Conservation (phyloP, 2,797 vertebrate species). For the Spondyliosoma cantharus region DNA sequence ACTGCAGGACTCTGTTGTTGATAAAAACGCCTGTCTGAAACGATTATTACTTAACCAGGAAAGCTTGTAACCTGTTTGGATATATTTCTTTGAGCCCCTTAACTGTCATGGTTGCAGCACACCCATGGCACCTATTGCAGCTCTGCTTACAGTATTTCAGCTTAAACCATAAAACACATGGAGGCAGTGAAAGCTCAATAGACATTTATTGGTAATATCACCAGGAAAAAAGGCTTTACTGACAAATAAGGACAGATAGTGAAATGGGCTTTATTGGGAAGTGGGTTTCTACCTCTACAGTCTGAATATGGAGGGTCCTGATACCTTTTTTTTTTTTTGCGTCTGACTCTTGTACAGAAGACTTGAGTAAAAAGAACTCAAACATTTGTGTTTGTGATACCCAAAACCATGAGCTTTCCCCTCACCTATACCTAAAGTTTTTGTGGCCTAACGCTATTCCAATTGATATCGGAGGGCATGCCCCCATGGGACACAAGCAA, state of each 20-base stretch:
- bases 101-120: conserved; percentile 64
- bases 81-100: conserved; percentile 58
- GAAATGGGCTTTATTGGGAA: conserved; percentile 24
- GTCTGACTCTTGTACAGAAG: too few relatives aligned
- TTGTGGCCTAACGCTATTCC: too few relatives aligned
- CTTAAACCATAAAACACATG: conserved; percentile 64
- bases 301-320: neutral
- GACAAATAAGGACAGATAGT: conserved; percentile 50
- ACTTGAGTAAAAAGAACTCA: too few relatives aligned
- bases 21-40: conserved; percentile 59
- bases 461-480: too few relatives aligned
- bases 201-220: conserved; percentile 64
- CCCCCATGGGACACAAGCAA: too few relatives aligned
- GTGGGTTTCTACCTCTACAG: neutral
- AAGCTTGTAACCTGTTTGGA: conserved; percentile 61
- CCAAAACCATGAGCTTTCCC: too few relatives aligned
- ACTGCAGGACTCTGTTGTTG: conserved; percentile 37
- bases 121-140: conserved; percentile 56
- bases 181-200: conserved; percentile 44
- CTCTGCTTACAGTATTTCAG: conserved; percentile 60
- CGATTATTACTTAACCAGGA: conserved; percentile 55
- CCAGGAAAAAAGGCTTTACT: conserved; percentile 38
- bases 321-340: neutral
- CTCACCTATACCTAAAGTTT: too few relatives aligned
- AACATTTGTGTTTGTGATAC: too few relatives aligned